These are phyloP conservation scores for Pseudochirops cupreus DNA, from an alignment of 2,797 vertebrate species.

Conservation along the genomic window DNA sequence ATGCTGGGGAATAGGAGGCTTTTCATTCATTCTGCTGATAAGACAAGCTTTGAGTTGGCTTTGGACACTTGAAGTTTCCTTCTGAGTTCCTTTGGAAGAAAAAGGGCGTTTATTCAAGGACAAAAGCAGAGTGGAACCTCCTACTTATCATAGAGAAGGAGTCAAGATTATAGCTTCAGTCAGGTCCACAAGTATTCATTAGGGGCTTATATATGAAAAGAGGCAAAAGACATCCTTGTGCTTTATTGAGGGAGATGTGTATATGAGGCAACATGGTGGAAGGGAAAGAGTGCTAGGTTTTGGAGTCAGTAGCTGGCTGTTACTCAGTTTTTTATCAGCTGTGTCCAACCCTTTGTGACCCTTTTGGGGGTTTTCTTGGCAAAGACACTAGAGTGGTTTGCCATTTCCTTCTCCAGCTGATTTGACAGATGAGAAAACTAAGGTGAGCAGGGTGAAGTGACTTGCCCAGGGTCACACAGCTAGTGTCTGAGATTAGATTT, in stretches of 20 bases:
- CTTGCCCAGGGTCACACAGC: not conserved
- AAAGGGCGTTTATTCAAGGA: not conserved
- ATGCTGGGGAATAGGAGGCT: not conserved
- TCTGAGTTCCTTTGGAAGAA: not conserved
- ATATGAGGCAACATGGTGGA: not conserved
- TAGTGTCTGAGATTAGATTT: not conserved
- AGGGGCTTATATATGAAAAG: not conserved
- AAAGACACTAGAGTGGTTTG: not conserved
- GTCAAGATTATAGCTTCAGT: not conserved
- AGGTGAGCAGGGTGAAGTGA: not conserved
- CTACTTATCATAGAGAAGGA: not conserved
- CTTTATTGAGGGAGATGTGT: not conserved
- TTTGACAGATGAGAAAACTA: not conserved
- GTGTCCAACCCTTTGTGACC: not conserved
- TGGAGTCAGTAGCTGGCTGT: not conserved
- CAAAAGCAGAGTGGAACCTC: not conserved
- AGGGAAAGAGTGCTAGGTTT: not conserved
- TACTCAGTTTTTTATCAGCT: not conserved
- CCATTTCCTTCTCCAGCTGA: not conserved
- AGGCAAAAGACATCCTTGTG: not conserved
- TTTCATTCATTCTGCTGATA: not conserved
- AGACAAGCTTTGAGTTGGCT: not conserved
- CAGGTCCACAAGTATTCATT: not conserved
- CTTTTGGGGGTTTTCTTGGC: not conserved
- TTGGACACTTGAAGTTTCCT: not conserved